These are phyloP conservation scores for Amphibalanus amphitrite DNA, from an alignment of 1,140 invertebrate genomes.

Conservation along the genomic window DNA sequence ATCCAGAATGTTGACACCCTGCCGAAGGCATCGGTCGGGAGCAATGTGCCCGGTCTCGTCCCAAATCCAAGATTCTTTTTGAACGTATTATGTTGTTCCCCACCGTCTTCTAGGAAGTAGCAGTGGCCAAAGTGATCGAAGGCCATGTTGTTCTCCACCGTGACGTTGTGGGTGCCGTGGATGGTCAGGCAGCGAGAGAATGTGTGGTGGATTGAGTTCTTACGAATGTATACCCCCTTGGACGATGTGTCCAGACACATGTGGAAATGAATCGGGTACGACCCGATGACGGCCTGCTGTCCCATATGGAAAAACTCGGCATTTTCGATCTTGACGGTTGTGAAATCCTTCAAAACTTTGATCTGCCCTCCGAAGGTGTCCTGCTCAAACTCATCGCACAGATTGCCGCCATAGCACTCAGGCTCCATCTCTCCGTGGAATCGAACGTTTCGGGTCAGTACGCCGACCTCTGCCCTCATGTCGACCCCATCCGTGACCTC, in stretches of 20 bases:
- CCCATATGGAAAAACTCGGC: constrained; percentile 1
- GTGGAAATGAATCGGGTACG: background rate
- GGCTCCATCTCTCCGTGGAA: background rate
- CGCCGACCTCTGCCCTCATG: background rate
- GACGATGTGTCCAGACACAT: background rate
- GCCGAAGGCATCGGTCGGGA: background rate
- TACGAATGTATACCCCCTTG: background rate
- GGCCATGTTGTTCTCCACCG: background rate
- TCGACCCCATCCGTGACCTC: background rate
- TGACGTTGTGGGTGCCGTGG: background rate
- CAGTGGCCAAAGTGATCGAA: background rate
- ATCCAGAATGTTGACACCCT: background rate
- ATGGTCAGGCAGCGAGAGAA: background rate
- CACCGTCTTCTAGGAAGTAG: background rate
- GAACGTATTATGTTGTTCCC: background rate
- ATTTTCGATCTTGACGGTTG: background rate
- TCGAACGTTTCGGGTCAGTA: background rate
- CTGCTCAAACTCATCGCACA: background rate
- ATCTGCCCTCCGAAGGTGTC: background rate
- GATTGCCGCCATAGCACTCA: background rate
- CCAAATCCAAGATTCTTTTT: background rate
- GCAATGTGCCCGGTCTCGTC: background rate
- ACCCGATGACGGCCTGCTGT: background rate
- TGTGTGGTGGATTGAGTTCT: background rate
- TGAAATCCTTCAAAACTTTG: background rate